Conservation (phyloP, 2,888 invertebrate species). For the Asteroscopus sphinx region DNA sequence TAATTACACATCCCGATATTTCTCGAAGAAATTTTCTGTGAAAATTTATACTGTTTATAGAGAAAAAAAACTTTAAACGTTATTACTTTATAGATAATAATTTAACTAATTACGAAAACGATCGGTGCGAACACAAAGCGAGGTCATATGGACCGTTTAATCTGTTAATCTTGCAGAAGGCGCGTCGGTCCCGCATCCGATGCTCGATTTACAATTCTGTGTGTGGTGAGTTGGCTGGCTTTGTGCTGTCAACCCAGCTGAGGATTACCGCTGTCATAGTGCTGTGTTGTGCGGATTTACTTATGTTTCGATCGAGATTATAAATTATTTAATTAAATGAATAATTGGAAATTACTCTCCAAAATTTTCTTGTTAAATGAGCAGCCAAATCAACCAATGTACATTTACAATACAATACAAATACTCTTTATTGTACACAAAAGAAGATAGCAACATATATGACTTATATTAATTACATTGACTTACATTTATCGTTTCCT, state of each 20-base stretch:
- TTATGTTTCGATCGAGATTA: constrained; percentile 44
- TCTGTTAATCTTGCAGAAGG: constrained; percentile 55
- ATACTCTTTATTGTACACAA: too few relatives aligned
- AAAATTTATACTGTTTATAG: background rate
- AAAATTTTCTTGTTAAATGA: too few relatives aligned
- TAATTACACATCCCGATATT: background rate
- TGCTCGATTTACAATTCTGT: constrained; percentile 62
- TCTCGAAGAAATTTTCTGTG: background rate
- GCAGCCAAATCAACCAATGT: too few relatives aligned
- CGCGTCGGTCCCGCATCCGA: constrained; percentile 33
- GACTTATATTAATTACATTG: too few relatives aligned
- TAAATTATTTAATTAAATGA: constrained; percentile 28
- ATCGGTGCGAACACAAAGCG: constrained; percentile 38
- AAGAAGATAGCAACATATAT: too few relatives aligned
- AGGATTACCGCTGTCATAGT: constrained; percentile 54
- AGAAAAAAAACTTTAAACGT: background rate
- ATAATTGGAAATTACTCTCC: background rate
- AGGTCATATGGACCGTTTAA: constrained; percentile 43
- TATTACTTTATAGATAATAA: constrained; percentile 15
- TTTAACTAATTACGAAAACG: constrained; percentile 38
- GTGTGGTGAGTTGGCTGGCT: constrained; percentile 51
- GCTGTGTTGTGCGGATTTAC: constrained; percentile 44
- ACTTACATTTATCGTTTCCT: too few relatives aligned
- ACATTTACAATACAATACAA: too few relatives aligned
- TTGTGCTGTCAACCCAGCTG: constrained; percentile 52